Evolutionary conservation across 2,113 vertebrate species (phyloP), one percentile per base, ranked within the genome.

Genomic region (Ploceus nigricollis): DNA sequence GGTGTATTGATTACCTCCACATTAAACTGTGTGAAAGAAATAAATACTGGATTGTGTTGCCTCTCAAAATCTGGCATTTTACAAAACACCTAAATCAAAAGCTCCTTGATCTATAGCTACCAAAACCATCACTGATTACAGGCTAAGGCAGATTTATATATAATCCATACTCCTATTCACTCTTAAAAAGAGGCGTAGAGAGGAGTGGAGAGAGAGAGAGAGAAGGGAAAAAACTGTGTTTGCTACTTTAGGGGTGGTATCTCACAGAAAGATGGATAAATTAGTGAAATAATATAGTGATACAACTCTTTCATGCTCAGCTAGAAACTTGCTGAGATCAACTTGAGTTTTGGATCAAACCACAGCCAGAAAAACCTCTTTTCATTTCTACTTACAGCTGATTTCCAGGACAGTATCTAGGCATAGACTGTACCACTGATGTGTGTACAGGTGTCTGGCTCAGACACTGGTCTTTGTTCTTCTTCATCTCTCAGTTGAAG

Each of bases 151-250:
- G 45, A 57, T 40, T 78, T 73, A 47, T 28, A 40, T 25, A 4
- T 39, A 54, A 53, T 75, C 35, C 30, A 66, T 81, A 25, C 12
- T 87, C 12, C 58, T 80, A 8, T 44, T 80, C 30, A 44, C 15
- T 76, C 28, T 76, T 86, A n/a, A 50, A 27, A 30, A 69, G 31
- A 57, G 23, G 15, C 33, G 11, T 39, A 13, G 31, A 58, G 10
- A 2, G 20, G 10, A 69, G 42, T 1, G 1, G 25, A 61, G 25
- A 54, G 28, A 15, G 10, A 18, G 8, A 15, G 11, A 18, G 5
- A 23, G 30, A 66, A 31, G 17, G 15, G 22, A 10, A 33, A 80
- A 39, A 57, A 16, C 10, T 57, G 16, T 39, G 5, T 24, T 73
- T 44, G 39, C n/a, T 70, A 25, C 27, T 66, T 66, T 58, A 35